Evolutionary conservation across 2,888 invertebrate species (phyloP).

Genomic region (Lasioglossum oenotherae): DNA sequence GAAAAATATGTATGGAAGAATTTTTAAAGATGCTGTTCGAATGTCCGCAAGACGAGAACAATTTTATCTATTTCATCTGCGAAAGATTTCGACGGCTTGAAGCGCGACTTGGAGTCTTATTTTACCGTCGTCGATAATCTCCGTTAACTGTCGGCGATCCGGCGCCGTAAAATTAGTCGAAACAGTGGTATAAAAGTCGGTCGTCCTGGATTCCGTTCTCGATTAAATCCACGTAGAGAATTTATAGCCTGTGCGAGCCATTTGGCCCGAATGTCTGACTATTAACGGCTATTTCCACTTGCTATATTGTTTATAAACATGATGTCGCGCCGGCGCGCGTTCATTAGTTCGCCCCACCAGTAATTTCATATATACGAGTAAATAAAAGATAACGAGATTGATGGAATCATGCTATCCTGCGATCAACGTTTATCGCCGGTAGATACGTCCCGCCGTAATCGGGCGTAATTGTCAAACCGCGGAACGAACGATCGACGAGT

Average conservation of each 20-base stretch:
- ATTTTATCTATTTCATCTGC: not conserved
- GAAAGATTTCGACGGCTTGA: not conserved
- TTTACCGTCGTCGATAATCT: not conserved
- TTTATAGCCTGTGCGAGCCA: not conserved
- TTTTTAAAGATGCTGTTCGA: no score
- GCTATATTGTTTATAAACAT: constrained; percentile 7
- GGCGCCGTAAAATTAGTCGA: not conserved
- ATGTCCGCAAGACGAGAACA: no score
- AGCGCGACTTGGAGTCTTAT: not conserved
- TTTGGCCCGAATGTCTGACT: not conserved
- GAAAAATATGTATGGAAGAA: no score
- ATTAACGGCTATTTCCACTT: constrained; percentile 10
- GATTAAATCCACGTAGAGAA: not conserved
- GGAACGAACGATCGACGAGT: not conserved
- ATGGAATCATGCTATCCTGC: not conserved
- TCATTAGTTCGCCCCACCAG: not conserved
- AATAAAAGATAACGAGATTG: constrained; percentile 9
- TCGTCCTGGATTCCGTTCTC: not conserved
- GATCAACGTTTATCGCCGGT: not conserved
- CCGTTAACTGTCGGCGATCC: not conserved
- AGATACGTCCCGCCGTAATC: not conserved
- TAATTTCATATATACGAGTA: not conserved
- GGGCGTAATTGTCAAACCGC: not conserved
- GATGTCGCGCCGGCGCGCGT: not conserved
- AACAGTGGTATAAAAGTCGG: not conserved